phyloP scores from a whole-genome alignment of 2,113 vertebrate genomes.

The Ascaphus truei region DNA sequence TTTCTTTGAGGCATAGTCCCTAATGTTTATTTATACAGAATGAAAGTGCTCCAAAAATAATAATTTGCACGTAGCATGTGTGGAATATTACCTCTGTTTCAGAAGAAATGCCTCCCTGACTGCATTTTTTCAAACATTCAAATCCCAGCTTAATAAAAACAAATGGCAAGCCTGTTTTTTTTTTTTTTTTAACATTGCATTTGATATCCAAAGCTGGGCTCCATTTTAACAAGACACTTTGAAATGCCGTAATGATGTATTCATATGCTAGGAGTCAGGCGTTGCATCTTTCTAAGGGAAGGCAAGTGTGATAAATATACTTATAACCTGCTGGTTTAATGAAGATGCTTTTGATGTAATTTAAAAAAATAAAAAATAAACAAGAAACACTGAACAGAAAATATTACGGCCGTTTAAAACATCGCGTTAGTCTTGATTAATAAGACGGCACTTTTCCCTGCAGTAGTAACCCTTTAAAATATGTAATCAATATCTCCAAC shows the following conservation, averaged over 20 bases:
- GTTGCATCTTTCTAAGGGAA: slow-evolving; percentile 17
- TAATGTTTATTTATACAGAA: slow-evolving; percentile 50
- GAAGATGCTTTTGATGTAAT: slow-evolving; percentile 44
- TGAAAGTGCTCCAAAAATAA: slow-evolving; percentile 52
- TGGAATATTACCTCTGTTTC: slow-evolving; percentile 59
- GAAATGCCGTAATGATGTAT: slow-evolving; percentile 57
- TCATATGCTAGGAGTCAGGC: slow-evolving; percentile 43
- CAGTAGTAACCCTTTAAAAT: background rate
- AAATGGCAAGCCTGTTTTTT: slow-evolving; percentile 65
- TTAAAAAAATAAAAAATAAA: slow-evolving; percentile 21
- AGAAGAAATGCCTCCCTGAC: slow-evolving; percentile 63
- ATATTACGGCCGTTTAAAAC: slow-evolving; percentile 43
- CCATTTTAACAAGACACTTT: slow-evolving; percentile 52
- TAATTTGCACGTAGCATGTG: slow-evolving; percentile 57
- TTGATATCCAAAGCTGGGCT: slow-evolving; percentile 51
- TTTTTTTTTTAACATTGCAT: slow-evolving; percentile 62
- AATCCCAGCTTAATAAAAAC: slow-evolving; percentile 80
- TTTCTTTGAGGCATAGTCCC: slow-evolving; percentile 42
- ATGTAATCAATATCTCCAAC: slow-evolving; percentile 10
- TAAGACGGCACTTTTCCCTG: background rate
- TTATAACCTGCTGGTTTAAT: slow-evolving; percentile 50
- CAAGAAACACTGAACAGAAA: slow-evolving; percentile 34
- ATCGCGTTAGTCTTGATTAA: slow-evolving; percentile 28
- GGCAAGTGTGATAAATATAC: slow-evolving; percentile 47
- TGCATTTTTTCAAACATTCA: slow-evolving; percentile 57